phyloP scores from a whole-genome alignment of 1,140 invertebrate species.

The Apocrypta bakeri region DNA sequence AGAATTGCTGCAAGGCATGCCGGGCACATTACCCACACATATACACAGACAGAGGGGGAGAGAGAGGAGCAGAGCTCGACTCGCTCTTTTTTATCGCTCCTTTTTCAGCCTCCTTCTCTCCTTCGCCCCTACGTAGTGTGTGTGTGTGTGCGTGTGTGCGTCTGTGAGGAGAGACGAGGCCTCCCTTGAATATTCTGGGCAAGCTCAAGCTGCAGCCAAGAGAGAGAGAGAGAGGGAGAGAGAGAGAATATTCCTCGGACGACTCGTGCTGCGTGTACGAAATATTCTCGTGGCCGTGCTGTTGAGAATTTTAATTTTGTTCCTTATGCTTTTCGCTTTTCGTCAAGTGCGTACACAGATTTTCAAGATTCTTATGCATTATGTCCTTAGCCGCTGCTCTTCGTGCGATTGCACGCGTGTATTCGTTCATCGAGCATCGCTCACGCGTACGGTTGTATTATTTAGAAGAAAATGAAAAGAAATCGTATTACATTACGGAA shows the following conservation, averaged over 20 bases:
- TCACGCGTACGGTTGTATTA: too few relatives aligned
- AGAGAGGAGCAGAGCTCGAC: neutral
- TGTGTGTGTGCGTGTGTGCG: neutral
- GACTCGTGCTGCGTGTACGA: neutral
- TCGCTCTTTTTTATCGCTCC: conserved; percentile 19
- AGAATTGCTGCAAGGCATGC: neutral
- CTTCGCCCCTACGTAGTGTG: neutral
- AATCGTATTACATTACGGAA: too few relatives aligned
- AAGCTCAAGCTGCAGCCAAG: neutral
- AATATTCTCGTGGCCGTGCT: neutral
- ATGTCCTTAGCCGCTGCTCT: too few relatives aligned
- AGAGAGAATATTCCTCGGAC: neutral
- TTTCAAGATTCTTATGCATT: too few relatives aligned
- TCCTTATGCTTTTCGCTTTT: neutral
- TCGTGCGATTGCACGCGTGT: too few relatives aligned
- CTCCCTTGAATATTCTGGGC: neutral
- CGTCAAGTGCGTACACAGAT: too few relatives aligned
- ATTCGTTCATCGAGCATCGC: too few relatives aligned
- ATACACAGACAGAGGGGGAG: neutral
- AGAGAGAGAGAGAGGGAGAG: neutral
- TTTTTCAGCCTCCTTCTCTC: conserved; percentile 23
- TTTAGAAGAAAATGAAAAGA: too few relatives aligned
- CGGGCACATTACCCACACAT: too few relatives aligned
- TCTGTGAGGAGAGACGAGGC: neutral
- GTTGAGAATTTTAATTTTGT: neutral